phyloP scores from a whole-genome alignment of 2,888 invertebrate species.

The Drosophila parthenogenetica region DNA sequence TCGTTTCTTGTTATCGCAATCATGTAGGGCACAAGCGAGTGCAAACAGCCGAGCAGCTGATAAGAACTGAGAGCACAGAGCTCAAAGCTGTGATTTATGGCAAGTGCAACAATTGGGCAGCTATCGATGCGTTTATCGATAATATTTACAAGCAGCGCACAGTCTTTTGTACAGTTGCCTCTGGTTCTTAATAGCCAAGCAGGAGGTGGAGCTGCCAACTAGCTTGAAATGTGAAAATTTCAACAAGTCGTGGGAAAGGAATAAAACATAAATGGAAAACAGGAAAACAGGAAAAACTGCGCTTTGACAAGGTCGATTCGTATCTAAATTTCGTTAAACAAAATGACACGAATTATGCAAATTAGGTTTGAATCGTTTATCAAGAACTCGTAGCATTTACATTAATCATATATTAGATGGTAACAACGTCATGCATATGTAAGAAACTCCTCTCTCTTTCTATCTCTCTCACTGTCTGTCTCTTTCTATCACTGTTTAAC shows the following conservation, averaged over 20 bases:
- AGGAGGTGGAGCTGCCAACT: conserved; percentile 3
- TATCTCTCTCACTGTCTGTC: conserved; percentile 9
- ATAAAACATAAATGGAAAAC: not conserved
- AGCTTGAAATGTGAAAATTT: conserved; percentile 10
- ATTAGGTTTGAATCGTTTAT: conserved; percentile 63
- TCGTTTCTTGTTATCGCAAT: conserved; percentile 53
- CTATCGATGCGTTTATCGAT: conserved; percentile 58
- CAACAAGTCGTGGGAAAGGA: conserved; percentile 48
- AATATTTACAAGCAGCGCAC: conserved; percentile 32
- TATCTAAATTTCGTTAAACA: conserved; percentile 42
- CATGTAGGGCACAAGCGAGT: conserved; percentile 53
- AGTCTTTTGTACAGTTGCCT: conserved; percentile 8
- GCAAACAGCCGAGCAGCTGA: conserved; percentile 44
- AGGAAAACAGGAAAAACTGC: not conserved
- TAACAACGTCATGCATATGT: conserved; percentile 65
- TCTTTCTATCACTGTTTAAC: not conserved
- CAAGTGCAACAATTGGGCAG: conserved; percentile 58
- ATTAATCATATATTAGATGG: conserved; percentile 72
- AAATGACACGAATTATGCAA: conserved; percentile 69
- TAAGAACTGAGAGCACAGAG: conserved; percentile 22
- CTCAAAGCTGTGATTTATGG: conserved; percentile 65
- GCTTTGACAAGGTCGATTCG: conserved; percentile 50
- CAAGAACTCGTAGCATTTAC: conserved; percentile 66
- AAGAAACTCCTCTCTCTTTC: conserved; percentile 57
- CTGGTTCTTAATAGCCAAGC: not conserved